Conservation (phyloP, 2,113 vertebrate species). For the Helogale parvula region DNA sequence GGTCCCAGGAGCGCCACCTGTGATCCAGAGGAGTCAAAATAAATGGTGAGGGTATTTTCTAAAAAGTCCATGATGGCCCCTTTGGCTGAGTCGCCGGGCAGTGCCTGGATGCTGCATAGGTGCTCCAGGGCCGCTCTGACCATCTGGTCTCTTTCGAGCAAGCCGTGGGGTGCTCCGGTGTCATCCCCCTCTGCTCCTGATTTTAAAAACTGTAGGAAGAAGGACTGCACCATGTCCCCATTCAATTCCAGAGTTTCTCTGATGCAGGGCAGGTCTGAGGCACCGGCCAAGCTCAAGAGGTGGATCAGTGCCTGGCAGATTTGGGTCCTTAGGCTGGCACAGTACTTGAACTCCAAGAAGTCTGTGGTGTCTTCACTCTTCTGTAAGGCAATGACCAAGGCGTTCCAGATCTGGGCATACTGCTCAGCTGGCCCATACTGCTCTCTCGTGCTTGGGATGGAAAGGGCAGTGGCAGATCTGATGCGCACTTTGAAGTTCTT, state of each 20-base stretch:
- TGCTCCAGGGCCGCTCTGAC: conserved; percentile 86
- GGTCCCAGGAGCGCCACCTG: neutral
- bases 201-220: conserved; percentile 89
- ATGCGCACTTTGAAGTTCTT: conserved; percentile 99
- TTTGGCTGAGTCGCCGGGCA: conserved; percentile 64
- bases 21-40: conserved; percentile 58
- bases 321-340: conserved; percentile 92
- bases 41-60: conserved; percentile 85
- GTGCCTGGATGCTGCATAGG: conserved; percentile 79
- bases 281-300: conserved; percentile 87
- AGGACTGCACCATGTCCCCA: conserved; percentile 81
- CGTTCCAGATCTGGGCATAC: conserved; percentile 90
- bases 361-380: conserved; percentile 94
- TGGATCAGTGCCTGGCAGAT: conserved; percentile 93
- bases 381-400: conserved; percentile 91
- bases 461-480: conserved; percentile 94
- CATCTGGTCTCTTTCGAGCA: conserved; percentile 81
- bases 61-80: conserved; percentile 84
- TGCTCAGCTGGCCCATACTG: conserved; percentile 89
- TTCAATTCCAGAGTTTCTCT: conserved; percentile 78
- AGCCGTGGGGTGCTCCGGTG: neutral
- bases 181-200: conserved; percentile 79
- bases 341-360: conserved; percentile 97
- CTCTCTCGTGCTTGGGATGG: conserved; percentile 86
- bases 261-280: conserved; percentile 87